Percentiles rank a stretch among this genome's conserved stretches.
phyloP scores from a whole-genome alignment of 2,797 vertebrate species.

The Thalassophryne amazonica region DNA sequence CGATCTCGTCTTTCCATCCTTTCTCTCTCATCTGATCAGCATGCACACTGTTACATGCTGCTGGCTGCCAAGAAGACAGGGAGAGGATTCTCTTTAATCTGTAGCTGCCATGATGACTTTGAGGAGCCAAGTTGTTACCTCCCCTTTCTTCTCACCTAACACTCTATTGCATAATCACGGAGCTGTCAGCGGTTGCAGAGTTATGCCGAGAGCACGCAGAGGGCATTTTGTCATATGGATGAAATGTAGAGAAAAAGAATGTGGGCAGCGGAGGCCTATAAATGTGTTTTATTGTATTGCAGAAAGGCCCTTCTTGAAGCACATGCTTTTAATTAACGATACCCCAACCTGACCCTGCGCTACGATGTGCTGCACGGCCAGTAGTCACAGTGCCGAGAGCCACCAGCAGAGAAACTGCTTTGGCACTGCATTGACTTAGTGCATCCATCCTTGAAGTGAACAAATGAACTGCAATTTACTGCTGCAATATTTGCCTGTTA shows the following conservation, averaged over 20 bases:
- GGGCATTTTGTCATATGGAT: constrained; percentile 76
- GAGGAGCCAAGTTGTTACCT: constrained; percentile 65
- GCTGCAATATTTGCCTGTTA: constrained; percentile 21
- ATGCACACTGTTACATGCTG: constrained; percentile 34
- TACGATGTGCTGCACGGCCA: constrained; percentile 20
- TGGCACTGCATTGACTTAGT: not conserved
- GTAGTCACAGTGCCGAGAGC: not conserved
- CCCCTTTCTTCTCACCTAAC: constrained; percentile 44
- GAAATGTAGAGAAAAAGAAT: constrained; percentile 72
- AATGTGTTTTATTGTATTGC: constrained; percentile 76
- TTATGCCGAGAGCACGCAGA: constrained; percentile 62
- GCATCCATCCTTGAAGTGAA: constrained; percentile 14
- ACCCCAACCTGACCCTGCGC: constrained; percentile 40
- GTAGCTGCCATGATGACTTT: constrained; percentile 71
- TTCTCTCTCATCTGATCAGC: constrained; percentile 63
- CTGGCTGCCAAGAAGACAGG: constrained; percentile 62
- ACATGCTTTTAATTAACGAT: constrained; percentile 77
- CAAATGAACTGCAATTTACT: constrained; percentile 24
- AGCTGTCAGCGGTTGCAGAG: constrained; percentile 66
- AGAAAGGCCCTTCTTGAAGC: constrained; percentile 63
- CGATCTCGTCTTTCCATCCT: constrained; percentile 68
- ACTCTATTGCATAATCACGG: constrained; percentile 54
- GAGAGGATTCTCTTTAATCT: constrained; percentile 72
- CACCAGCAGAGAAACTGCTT: constrained; percentile 2
- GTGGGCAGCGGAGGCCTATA: constrained; percentile 68